A percentile compares a stretch with the other conserved stretches of the same genome.
Evolutionary conservation across 2,113 vertebrate genomes (phyloP).

Genomic region (Copsychus sechellarum): DNA sequence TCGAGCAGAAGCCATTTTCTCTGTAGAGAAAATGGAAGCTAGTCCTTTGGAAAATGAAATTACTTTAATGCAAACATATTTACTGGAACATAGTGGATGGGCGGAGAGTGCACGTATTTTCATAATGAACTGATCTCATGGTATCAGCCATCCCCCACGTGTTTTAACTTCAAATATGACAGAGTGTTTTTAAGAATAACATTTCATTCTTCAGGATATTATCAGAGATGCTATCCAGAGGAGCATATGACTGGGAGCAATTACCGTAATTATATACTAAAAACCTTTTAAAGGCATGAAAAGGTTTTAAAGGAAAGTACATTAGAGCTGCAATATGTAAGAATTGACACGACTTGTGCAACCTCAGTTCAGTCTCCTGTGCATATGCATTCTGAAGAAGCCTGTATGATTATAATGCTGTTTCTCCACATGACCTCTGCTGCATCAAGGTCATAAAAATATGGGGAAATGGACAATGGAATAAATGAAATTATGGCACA

Average conservation of each 20-base stretch:
- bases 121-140: background rate
- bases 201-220: conserved; percentile 10
- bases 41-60: background rate
- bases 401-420: background rate
- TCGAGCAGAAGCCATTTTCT: background rate
- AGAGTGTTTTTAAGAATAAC: conserved; percentile 1
- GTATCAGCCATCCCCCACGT: background rate
- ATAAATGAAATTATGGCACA: background rate
- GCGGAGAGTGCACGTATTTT: background rate
- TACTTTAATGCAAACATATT: background rate
- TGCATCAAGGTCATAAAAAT: background rate
- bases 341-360: background rate
- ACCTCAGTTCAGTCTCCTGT: background rate
- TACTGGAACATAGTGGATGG: background rate
- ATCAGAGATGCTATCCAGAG: background rate
- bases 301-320: conserved; percentile 28
- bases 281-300: conserved; percentile 20
- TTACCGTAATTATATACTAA: conserved; percentile 52
- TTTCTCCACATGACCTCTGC: background rate
- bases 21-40: background rate
- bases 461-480: background rate
- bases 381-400: background rate
- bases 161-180: background rate
- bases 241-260: background rate
- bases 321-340: background rate